phyloP scores from a whole-genome alignment of 2,888 invertebrate genomes.

The Temnothorax ravouxi region DNA sequence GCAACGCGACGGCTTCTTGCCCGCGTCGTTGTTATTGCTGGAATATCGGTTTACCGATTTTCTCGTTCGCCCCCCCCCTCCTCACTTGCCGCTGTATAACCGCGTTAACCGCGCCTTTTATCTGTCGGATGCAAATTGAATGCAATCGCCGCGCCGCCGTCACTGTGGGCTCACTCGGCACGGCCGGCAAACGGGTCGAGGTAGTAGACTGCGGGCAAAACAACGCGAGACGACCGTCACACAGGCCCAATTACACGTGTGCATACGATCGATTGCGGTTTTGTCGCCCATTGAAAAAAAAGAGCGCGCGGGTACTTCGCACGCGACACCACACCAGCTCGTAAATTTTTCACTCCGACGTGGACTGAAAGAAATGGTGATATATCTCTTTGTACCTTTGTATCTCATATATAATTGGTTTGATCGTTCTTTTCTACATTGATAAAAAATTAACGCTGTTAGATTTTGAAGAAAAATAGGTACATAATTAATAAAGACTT shows the following conservation, averaged over 20 bases:
- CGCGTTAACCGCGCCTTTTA: conserved; percentile 73
- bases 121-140: conserved; percentile 80
- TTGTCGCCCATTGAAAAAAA: conserved; percentile 35
- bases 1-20: conserved; percentile 62
- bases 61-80: conserved; percentile 64
- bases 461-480: not conserved
- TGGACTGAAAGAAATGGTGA: not conserved
- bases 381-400: not conserved
- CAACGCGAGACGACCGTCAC: conserved; percentile 62
- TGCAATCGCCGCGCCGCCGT: conserved; percentile 51
- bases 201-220: conserved; percentile 51
- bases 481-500: not conserved
- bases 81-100: conserved; percentile 22
- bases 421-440: not conserved
- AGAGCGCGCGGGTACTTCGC: conserved; percentile 9
- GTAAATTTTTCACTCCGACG: conserved; percentile 43
- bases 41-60: conserved; percentile 68
- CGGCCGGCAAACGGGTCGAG: conserved; percentile 10
- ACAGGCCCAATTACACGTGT: conserved; percentile 69
- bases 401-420: conserved; percentile 40
- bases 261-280: conserved; percentile 68
- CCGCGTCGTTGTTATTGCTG: conserved; percentile 47
- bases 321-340: conserved; percentile 29
- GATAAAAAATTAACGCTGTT: not conserved
- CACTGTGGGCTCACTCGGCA: conserved; percentile 15